phyloP scores from a whole-genome alignment of 23 tunicate genomes.

The Diplosoma virens region DNA sequence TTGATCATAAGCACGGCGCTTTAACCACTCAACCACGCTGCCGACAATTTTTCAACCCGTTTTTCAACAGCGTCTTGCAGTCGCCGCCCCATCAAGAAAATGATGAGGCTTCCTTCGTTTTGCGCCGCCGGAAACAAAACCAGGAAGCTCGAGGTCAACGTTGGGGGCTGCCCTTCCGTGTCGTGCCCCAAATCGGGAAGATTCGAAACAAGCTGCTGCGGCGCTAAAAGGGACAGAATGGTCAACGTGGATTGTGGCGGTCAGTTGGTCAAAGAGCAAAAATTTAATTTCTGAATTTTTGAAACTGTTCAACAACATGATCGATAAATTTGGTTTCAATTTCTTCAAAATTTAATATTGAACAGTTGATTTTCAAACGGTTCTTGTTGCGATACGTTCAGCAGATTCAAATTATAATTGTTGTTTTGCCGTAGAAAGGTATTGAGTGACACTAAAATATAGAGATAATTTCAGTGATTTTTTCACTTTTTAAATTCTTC shows the following conservation, averaged over 20 bases:
- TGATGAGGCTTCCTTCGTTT: slow-evolving; percentile 42
- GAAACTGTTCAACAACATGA: no score
- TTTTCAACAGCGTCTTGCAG: slow-evolving; percentile 49
- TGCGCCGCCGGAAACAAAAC: slow-evolving; percentile 3
- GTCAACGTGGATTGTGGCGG: slow-evolving; percentile 29
- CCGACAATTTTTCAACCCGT: no score
- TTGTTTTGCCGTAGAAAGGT: no score
- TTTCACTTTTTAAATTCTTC: no score
- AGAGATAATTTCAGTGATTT: no score
- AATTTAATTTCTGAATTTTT: no score
- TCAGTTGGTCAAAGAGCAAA: not conserved
- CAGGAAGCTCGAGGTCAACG: slow-evolving; percentile 17
- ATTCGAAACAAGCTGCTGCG: slow-evolving; percentile 52
- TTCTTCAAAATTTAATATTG: not conserved
- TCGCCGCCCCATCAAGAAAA: slow-evolving; percentile 25
- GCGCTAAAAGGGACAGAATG: slow-evolving; percentile 24
- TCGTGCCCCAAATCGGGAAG: slow-evolving; percentile 26
- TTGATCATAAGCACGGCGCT: no score
- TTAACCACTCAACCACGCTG: no score
- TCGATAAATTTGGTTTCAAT: not conserved
- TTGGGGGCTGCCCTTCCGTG: slow-evolving; percentile 75
- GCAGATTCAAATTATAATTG: not conserved
- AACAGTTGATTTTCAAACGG: not conserved
- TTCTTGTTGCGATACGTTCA: no score
- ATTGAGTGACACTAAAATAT: no score